Conservation (phyloP, 2,797 vertebrate species). For the Paramormyrops hopkinsi region DNA sequence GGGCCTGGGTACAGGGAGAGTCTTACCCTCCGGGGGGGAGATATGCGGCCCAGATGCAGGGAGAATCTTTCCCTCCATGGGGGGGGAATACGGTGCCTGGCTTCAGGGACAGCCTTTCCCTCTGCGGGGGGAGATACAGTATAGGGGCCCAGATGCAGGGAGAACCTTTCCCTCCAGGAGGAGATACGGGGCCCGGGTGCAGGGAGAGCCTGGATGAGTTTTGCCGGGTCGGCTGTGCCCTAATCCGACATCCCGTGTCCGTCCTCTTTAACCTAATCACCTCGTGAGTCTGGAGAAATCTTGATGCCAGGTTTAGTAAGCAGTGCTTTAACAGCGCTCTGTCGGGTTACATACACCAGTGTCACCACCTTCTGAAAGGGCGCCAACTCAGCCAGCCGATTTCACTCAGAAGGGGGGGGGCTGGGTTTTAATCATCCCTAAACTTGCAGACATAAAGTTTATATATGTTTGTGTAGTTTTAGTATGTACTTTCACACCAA, state of each 20-base stretch:
- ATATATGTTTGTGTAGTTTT: not conserved
- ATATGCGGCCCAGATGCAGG: constrained; percentile 50
- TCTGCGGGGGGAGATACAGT: constrained; percentile 33
- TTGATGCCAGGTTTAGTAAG: not conserved
- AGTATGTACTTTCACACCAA: not conserved
- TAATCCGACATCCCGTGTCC: constrained; percentile 55
- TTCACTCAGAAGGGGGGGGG: not conserved
- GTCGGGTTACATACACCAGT: not conserved
- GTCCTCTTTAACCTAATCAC: constrained; percentile 34
- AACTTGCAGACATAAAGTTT: not conserved
- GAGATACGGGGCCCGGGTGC: constrained; percentile 48
- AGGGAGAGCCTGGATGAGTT: constrained; percentile 44
- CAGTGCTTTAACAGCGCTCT: not conserved
- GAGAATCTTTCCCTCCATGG: constrained; percentile 14
- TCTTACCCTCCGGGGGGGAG: constrained; percentile 45
- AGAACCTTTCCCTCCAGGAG: constrained; percentile 51
- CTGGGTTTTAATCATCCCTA: not conserved
- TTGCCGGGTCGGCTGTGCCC: constrained; percentile 46
- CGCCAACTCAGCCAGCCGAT: not conserved
- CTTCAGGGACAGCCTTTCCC: constrained; percentile 19
- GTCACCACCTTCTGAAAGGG: not conserved
- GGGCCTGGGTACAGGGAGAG: constrained; percentile 43
- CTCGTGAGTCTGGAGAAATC: not conserved
- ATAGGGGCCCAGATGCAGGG: not conserved
- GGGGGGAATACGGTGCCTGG: constrained; percentile 55